Evolutionary conservation across 2,888 invertebrate species (phyloP).

Genomic region (Chelonus formosanus): DNA sequence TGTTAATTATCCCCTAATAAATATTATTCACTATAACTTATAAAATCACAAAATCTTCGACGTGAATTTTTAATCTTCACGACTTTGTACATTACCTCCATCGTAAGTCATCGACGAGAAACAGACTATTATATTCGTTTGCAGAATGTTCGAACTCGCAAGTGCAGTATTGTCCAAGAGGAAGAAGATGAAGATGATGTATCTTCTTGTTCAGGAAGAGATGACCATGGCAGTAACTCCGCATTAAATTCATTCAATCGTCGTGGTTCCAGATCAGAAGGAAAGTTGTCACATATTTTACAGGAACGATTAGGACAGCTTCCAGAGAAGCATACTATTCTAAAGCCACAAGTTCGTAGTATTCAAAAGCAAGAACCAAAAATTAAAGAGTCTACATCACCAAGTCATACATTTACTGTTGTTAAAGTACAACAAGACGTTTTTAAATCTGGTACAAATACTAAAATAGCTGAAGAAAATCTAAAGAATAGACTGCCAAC

Average conservation of each 20-base stretch:
- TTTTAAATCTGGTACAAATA: neutral
- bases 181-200: slow-evolving; percentile 91
- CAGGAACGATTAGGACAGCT: slow-evolving; percentile 72
- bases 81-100: neutral
- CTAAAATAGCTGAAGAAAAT: slow-evolving; percentile 16
- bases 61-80: neutral
- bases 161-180: slow-evolving; percentile 91
- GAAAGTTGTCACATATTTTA: slow-evolving; percentile 75
- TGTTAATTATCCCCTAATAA: slow-evolving; percentile 8
- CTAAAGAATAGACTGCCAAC: slow-evolving; percentile 29
- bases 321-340: slow-evolving; percentile 69
- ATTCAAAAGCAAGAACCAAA: slow-evolving; percentile 39
- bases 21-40: slow-evolving; percentile 20
- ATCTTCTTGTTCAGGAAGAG: slow-evolving; percentile 69
- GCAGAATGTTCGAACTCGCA: slow-evolving; percentile 74
- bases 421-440: slow-evolving; percentile 33
- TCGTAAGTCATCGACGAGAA: slow-evolving; percentile 9
- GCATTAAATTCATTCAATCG: slow-evolving; percentile 68
- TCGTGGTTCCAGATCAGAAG: slow-evolving; percentile 83
- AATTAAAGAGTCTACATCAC: slow-evolving; percentile 34
- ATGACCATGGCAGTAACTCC: slow-evolving; percentile 65
- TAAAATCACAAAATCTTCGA: slow-evolving; percentile 3
- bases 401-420: slow-evolving; percentile 43
- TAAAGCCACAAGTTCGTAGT: slow-evolving; percentile 45
- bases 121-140: slow-evolving; percentile 40